These are phyloP conservation scores for Andrena flavipes DNA, from an alignment of 2,888 invertebrate species.

Conservation along the genomic window DNA sequence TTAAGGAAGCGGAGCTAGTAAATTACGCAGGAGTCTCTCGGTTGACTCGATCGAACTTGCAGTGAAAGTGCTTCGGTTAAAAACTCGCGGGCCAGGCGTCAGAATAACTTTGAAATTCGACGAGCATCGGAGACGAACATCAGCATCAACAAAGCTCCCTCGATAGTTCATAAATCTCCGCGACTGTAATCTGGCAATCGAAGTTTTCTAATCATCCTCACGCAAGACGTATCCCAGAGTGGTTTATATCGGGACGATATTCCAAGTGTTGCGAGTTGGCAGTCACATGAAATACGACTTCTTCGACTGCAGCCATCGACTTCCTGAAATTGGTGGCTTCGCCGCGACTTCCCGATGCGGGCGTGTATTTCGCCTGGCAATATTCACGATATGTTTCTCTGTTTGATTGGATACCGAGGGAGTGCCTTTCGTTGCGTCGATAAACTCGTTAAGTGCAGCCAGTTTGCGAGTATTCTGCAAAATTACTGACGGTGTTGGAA, in stretches of 20 bases:
- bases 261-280: slow-evolving; percentile 66
- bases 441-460: background rate
- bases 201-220: slow-evolving; percentile 75
- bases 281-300: slow-evolving; percentile 71
- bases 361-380: slow-evolving; percentile 9
- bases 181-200: slow-evolving; percentile 75
- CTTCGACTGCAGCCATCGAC: slow-evolving; percentile 42
- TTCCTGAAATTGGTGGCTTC: slow-evolving; percentile 53
- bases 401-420: slow-evolving; percentile 10
- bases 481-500: background rate
- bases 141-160: slow-evolving; percentile 58
- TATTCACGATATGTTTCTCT: slow-evolving; percentile 1
- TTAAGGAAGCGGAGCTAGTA: no score
- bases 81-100: slow-evolving; percentile 8
- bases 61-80: slow-evolving; percentile 18
- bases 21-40: background rate
- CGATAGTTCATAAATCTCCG: slow-evolving; percentile 69
- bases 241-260: slow-evolving; percentile 71
- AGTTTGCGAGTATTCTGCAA: background rate
- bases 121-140: slow-evolving; percentile 42
- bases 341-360: slow-evolving; percentile 26
- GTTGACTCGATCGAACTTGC: background rate
- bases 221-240: slow-evolving; percentile 62
- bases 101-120: slow-evolving; percentile 42
- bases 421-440: background rate